phyloP scores from a whole-genome alignment of 2,888 invertebrate species.

The Trypoxylon attenuatum region DNA sequence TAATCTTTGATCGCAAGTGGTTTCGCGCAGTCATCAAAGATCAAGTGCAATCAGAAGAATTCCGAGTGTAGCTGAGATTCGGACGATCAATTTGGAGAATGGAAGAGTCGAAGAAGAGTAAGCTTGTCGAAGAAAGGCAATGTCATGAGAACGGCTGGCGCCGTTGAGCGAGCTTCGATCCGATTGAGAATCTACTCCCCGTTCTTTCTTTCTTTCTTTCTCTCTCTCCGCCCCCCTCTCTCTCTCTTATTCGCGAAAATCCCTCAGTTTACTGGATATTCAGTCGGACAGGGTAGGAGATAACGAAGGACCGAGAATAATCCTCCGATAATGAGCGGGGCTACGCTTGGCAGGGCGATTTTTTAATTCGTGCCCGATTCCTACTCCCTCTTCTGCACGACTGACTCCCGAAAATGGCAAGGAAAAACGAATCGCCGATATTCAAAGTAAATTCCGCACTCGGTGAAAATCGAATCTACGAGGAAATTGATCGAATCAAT shows the following conservation, averaged over 20 bases:
- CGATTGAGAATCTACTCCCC: slow-evolving; percentile 52
- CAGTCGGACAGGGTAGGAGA: slow-evolving; percentile 21
- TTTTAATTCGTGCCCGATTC: background rate
- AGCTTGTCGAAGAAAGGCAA: slow-evolving; percentile 19
- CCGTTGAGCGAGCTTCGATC: slow-evolving; percentile 43
- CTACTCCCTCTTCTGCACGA: background rate
- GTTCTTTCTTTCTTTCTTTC: no score
- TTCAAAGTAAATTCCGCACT: no score
- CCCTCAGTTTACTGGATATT: slow-evolving; percentile 37
- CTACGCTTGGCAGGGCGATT: background rate
- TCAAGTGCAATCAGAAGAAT: background rate
- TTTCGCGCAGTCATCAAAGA: no score
- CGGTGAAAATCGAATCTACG: no score
- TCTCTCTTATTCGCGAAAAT: slow-evolving; percentile 36
- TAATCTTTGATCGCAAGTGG: no score
- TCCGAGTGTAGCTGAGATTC: no score
- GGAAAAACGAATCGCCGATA: background rate
- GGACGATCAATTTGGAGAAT: slow-evolving; percentile 31
- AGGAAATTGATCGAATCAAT: no score
- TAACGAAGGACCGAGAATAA: slow-evolving; percentile 15
- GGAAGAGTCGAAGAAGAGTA: slow-evolving; percentile 12
- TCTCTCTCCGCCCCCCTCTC: slow-evolving; percentile 42
- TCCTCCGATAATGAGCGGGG: background rate
- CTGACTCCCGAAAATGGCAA: background rate
- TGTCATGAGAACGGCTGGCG: slow-evolving; percentile 25